Evolutionary conservation across 2,113 vertebrate species (phyloP).

Genomic region (Panthera tigris): DNA sequence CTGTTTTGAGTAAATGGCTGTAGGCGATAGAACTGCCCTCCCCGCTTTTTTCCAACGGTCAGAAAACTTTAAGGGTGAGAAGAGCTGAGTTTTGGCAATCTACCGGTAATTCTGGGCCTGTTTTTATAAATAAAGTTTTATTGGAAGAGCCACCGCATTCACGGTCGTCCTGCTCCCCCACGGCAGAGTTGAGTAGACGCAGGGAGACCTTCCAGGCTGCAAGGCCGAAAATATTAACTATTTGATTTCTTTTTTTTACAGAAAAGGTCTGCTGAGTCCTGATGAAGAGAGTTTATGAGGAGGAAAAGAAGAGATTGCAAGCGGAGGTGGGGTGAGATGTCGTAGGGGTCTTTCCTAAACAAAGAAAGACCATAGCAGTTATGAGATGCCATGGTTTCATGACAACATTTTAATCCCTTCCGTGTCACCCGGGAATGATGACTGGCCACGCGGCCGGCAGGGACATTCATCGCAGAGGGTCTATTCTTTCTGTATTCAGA

Average conservation of each 20-base stretch:
- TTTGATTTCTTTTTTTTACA: background rate
- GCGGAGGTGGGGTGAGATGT: background rate
- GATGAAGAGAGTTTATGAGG: background rate
- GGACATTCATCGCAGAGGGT: background rate
- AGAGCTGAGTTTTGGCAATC: background rate
- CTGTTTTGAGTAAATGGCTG: background rate
- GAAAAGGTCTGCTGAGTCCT: background rate
- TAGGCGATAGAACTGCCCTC: background rate
- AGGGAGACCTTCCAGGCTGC: no score
- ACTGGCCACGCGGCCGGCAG: background rate
- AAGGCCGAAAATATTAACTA: background rate
- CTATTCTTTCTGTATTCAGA: background rate
- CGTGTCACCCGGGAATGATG: background rate
- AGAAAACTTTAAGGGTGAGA: background rate
- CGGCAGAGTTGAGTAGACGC: background rate
- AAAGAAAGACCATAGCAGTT: background rate
- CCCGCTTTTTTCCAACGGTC: no score
- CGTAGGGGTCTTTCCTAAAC: background rate
- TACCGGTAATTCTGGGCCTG: background rate
- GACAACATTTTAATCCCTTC: background rate
- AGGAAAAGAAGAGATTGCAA: background rate
- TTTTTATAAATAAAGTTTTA: background rate
- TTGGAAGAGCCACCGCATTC: background rate
- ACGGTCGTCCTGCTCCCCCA: accelerated
- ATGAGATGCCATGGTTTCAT: background rate